phyloP scores from a whole-genome alignment of 2,797 vertebrate species.

The Hydrophis major region DNA sequence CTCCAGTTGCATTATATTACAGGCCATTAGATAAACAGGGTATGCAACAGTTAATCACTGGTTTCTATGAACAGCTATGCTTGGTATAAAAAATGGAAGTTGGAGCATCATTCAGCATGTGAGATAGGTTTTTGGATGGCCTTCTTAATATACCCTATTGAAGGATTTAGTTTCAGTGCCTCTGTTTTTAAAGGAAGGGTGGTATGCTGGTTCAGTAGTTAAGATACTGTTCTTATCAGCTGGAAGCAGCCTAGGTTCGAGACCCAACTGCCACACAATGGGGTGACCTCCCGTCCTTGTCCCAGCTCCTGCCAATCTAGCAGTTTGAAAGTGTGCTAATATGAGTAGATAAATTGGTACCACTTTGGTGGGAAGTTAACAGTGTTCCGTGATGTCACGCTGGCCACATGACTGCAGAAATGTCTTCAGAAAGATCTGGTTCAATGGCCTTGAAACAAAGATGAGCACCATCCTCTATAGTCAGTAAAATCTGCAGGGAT shows the following conservation, averaged over 20 bases:
- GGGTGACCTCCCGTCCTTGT: background rate
- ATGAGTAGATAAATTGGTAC: background rate
- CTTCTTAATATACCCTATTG: slow-evolving; percentile 41
- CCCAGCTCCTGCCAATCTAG: background rate
- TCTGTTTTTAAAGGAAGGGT: slow-evolving; percentile 33
- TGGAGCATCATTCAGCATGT: slow-evolving; percentile 42
- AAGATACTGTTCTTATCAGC: background rate
- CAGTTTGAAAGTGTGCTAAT: background rate
- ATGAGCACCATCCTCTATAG: background rate
- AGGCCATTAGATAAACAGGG: slow-evolving; percentile 66
- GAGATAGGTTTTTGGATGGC: slow-evolving; percentile 45
- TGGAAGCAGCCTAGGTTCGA: background rate
- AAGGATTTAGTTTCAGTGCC: slow-evolving; percentile 46
- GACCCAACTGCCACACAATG: background rate
- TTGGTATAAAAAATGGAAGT: slow-evolving; percentile 62
- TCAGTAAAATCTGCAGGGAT: background rate
- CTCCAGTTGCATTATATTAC: slow-evolving; percentile 45
- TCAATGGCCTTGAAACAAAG: background rate
- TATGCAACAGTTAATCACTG: slow-evolving; percentile 53
- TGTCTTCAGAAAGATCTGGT: background rate
- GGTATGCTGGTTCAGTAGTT: background rate
- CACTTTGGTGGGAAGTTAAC: background rate
- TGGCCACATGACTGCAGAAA: background rate
- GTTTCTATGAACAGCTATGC: slow-evolving; percentile 38
- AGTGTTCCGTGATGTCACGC: background rate